Conservation (phyloP, 2,113 vertebrate genomes). For the Vidua macroura region DNA sequence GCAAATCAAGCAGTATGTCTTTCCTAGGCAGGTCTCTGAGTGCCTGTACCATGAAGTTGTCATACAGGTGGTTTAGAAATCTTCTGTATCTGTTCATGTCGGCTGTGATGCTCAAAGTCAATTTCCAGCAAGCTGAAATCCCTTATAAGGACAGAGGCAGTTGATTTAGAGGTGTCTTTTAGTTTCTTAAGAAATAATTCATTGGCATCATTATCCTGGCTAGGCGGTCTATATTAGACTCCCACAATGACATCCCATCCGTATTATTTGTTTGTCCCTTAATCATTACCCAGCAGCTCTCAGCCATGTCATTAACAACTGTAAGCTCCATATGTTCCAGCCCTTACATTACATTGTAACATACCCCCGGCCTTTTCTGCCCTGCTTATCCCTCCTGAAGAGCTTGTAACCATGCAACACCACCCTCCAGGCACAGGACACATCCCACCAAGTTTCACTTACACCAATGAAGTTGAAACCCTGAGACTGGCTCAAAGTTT, state of each 20-base stretch:
- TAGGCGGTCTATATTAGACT: neutral
- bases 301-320: neutral
- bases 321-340: neutral
- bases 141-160: neutral
- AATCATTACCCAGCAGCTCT: neutral
- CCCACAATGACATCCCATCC: neutral
- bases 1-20: neutral
- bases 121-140: neutral
- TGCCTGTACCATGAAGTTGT: neutral
- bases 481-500: neutral
- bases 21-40: neutral
- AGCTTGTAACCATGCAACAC: neutral
- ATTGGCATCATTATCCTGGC: neutral
- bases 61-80: neutral
- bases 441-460: neutral
- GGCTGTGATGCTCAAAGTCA: neutral
- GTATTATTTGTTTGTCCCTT: neutral
- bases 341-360: neutral
- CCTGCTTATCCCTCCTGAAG: neutral
- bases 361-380: neutral
- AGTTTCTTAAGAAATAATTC: neutral
- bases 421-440: neutral
- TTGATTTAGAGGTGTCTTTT: neutral
- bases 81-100: neutral
- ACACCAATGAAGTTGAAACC: neutral